These are phyloP conservation scores for Prosopocoilus inquinatus DNA, from an alignment of 2,888 invertebrate species.

Conservation along the genomic window DNA sequence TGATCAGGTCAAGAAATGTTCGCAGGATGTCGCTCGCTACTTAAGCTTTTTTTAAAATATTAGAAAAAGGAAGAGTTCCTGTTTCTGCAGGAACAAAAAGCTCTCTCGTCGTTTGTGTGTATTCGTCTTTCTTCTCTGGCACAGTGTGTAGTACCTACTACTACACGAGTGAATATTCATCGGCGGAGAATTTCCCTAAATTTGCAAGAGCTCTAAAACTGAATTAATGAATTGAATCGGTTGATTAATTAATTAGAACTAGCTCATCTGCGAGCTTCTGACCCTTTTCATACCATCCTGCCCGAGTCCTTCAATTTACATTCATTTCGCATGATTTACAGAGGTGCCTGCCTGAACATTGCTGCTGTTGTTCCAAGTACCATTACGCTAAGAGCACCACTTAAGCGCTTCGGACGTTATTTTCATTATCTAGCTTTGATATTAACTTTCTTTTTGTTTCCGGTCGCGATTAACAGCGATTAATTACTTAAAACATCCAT, in stretches of 20 bases:
- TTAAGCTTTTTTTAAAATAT: too few relatives aligned
- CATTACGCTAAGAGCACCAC: slow-evolving; percentile 21
- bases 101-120: neutral
- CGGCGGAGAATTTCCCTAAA: slow-evolving; percentile 41
- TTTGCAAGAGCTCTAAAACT: slow-evolving; percentile 46
- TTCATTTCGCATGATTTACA: slow-evolving; percentile 30
- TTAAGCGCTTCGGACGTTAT: slow-evolving; percentile 4
- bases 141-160: too few relatives aligned
- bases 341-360: slow-evolving; percentile 21
- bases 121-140: neutral
- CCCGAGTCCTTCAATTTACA: slow-evolving; percentile 43
- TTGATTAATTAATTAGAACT: slow-evolving; percentile 64
- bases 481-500: too few relatives aligned
- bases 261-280: slow-evolving; percentile 45
- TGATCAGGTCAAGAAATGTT: too few relatives aligned
- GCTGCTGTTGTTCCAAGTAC: slow-evolving; percentile 15
- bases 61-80: slow-evolving; percentile 9
- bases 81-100: slow-evolving; percentile 17
- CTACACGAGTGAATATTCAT: slow-evolving; percentile 40
- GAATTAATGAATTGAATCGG: slow-evolving; percentile 59
- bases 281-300: slow-evolving; percentile 41
- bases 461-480: too few relatives aligned
- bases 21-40: too few relatives aligned
- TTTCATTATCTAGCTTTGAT: neutral
- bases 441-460: too few relatives aligned